Evolutionary conservation across 2,797 vertebrate genomes (phyloP), one percentile per base, ranked within the genome.

Genomic region (Chelon auratus): DNA sequence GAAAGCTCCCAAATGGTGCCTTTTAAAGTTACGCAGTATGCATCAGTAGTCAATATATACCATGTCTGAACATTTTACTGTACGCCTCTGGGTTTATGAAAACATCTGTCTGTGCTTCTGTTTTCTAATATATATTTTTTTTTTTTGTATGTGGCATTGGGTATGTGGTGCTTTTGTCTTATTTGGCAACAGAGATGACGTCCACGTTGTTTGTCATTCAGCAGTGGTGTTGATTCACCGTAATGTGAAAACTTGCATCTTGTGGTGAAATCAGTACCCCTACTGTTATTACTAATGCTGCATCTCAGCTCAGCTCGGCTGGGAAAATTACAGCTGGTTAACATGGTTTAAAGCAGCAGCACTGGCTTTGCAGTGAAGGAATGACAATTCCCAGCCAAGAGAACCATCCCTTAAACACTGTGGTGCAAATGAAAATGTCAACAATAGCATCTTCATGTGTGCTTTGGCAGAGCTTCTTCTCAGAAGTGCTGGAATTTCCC

Each of bases 391-490:
- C 5, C 57, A 51, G 37, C 67, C 72, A 74, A 56, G 39, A 56
- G 22, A 39, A 22, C 43, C 8, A 14, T 60, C 20, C n/a, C 7
- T 77, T 72, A 85, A 69, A 75, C 77, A 84, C 36, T 7, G 43
- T 15, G 36, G 48, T 64, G 68, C 68, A 87, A 91, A 90, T 91
- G 24, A 92, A 87, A 5, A 85, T 53, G 64, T 62, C 56, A 69
- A 39, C 67, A 72, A 48, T 66, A 77, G 60, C 76, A 77, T 59
- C 69, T 72, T 40, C 7, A 12, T 63, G 55, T 68, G 77, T 36
- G 50, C 26, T 77, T 50, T 64, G 63, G 59, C 64, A 62, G 45
- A 45, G 55, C 51, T 77, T 77, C 37, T 80, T 60, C 11, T 79
- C 69, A 68, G n/a, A 55, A 24, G 42, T 9, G 60, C 58, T 43